Base-by-base conservation (phyloP, 1,140 invertebrate species). In the Panagrolaimus sp. region DNA sequence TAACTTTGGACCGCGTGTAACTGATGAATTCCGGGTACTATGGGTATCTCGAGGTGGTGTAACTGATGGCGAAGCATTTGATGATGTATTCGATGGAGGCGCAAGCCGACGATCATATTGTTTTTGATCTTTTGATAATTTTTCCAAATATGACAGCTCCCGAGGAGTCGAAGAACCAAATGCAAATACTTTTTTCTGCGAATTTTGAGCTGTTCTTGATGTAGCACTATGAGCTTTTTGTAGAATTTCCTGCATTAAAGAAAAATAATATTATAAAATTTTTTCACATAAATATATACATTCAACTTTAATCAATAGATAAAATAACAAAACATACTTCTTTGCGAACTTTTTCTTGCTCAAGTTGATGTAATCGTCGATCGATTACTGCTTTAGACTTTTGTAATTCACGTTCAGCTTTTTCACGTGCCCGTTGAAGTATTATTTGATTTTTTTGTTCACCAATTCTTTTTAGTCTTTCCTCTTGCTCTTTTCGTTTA, bases 131-230 rank as follows among this genome's bases (percentile, higher is more conserved):
- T 76, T 74, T 12, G 68, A 46, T 1, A 77, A 43, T 26, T 71
- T 75, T 48, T 80, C 76, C 43, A 80, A 48, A 70, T 77, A 80
- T 9, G 70, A 52, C 14, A 82, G 62, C 32, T 77, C 73, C 0
- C 79, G 68, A 6, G 79, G 79, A 15, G 79, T 80, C 8, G 70
- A 73, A 12, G 71, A 74, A 0, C 79, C 79, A 52, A 80, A 80
- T 14, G 71, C 78, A 65, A 65, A 81, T 4, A 67, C 67, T 43
- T 67, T 69, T 15, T 74, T 74, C n/a, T 70, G 76, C 9, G 69
- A 67, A 26, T 45, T 68, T 0, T 55, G 48, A 15, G 62, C 70
- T 21, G 68, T 71, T n/a, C 78, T 69, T 12, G 78, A 80, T 24
- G 79, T 48, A 1, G 65, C 65, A 14, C 65, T 70, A 55, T 80